Evolutionary conservation across 1,140 invertebrate genomes (phyloP), one percentile per base, ranked within the genome.

Genomic region (Whitmania pigra): DNA sequence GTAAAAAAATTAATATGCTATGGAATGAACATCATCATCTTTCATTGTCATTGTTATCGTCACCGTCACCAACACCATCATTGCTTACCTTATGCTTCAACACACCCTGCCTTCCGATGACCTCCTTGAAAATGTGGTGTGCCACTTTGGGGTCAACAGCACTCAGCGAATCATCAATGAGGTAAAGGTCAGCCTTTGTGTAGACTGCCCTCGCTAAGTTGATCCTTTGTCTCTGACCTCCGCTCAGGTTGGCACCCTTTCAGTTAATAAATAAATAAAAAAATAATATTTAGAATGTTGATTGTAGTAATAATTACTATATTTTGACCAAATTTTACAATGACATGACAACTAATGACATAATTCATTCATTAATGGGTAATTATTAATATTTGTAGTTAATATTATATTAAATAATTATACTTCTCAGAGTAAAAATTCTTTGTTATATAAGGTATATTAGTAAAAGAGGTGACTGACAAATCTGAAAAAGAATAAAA

Each of bases 121-220:
- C 72, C 49, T 73, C 57, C 40, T 72, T 29, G 67, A 74, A 74
- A 31, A 83, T 80, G 72, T 81, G 77, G 72, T 78, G 76, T 6
- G 79, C 80, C 11, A 84, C 82, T 63, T 77, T 74, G 11, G 77
- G 75, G 74, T 83, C 82, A 17, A 83, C 81, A 29, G 83, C 79
- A 72, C 80, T 81, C n/a, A 84, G 75, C 29, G 82, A 80, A 73
- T 84, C 82, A 76, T 84, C 83, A n/a, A 84, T 72, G 22, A 84
- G 82, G 77, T 89, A 89, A 76, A 90, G 86, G 76, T 90, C 88
- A 25, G 85, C 73, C 73, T 83, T 75, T 36, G 71, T 78, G 69
- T 84, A 85, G 7, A 84, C 80, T 1, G 84, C 82, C 69, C 84
- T 72, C 6, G 83, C 84, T 29, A 85, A 71, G 71, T 79, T 79